A percentile compares a stretch with the other conserved stretches of the same genome.
phyloP scores from a whole-genome alignment of 2,888 invertebrate genomes.

The Harpalus rufipes region DNA sequence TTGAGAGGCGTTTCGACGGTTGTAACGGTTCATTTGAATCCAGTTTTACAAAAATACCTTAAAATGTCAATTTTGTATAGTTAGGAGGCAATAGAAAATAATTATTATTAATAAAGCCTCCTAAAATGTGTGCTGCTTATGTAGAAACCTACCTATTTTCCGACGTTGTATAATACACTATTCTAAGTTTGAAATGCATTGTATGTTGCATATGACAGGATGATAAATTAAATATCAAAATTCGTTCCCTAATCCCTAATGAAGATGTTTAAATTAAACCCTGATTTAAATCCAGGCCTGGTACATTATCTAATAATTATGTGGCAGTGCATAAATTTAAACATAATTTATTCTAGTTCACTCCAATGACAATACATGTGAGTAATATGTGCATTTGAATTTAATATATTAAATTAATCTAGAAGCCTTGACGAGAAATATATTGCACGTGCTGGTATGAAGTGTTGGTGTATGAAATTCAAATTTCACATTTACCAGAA shows the following conservation, averaged over 20 bases:
- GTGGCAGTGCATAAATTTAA: slow-evolving; percentile 33
- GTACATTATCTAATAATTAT: slow-evolving; percentile 47
- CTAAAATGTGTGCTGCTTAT: too few species aligned
- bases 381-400: slow-evolving; percentile 47
- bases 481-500: slow-evolving; percentile 28
- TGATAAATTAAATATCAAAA: not conserved
- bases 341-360: slow-evolving; percentile 35
- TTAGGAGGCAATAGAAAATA: too few species aligned
- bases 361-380: slow-evolving; percentile 26
- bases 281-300: slow-evolving; percentile 16
- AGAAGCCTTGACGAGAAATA: slow-evolving; percentile 45
- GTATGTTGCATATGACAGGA: not conserved
- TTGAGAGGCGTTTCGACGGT: too few species aligned
- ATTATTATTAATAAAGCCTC: too few species aligned
- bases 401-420: slow-evolving; percentile 53
- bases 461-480: slow-evolving; percentile 41
- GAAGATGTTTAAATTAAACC: slow-evolving; percentile 21
- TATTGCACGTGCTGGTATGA: slow-evolving; percentile 37
- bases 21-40: too few species aligned
- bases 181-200: too few species aligned
- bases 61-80: too few species aligned
- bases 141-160: too few species aligned
- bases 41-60: too few species aligned
- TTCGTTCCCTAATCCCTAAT: slow-evolving; percentile 3
- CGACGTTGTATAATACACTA: too few species aligned